Base-by-base conservation (phyloP, 37 sponge, comb jelly and placozoan species). In the Amphimedon queenslandica region DNA sequence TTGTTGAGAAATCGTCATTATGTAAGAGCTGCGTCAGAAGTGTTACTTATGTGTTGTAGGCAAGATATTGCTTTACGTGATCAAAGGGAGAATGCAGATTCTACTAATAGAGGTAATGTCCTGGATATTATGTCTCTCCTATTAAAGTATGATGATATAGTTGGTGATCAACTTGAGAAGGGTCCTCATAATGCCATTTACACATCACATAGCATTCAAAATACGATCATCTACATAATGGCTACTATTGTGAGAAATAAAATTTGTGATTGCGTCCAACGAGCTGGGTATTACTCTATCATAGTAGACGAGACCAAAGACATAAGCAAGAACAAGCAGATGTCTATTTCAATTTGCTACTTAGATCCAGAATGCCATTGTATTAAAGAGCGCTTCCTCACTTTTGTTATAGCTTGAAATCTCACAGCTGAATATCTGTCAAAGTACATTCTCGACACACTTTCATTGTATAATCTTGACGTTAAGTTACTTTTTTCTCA, bases 101-200 rank as follows among this genome's bases (percentile, higher is more conserved):
- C 88, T 47, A 40, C 72, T 57, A 87, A 87, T 71, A 75, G 34
- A 47, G 88, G 82, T 34, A 87, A 86, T 80, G 79, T 74, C 60
- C 34, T 67, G 60, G 80, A 79, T 55, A 75, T 86, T 55, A 67
- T 87, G 40, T 37, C 67, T 47, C 64, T 78, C 67, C 55, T 53
- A 63, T 86, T 51, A n/a, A n/a, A n/a, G n/a, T n/a, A n/a, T n/a
- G n/a, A n/a, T n/a, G n/a, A n/a, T n/a, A n/a, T n/a, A n/a, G 64
- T 87, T 28, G 29, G 53, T 21, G 42, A 76, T 16, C 57, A 68
- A 61, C 66, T 80, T 10, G 28, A 13, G 1, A 29, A 63, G 41
- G 79, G 74, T 37, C 80, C 86, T 55, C 58, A 67, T 41, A 71
- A 85, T 78, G 86, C 86, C 30, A 72, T 69, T 28, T 85, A 85